Evolutionary conservation across 1,140 invertebrate genomes (phyloP).

Genomic region (Telenomus remus): DNA sequence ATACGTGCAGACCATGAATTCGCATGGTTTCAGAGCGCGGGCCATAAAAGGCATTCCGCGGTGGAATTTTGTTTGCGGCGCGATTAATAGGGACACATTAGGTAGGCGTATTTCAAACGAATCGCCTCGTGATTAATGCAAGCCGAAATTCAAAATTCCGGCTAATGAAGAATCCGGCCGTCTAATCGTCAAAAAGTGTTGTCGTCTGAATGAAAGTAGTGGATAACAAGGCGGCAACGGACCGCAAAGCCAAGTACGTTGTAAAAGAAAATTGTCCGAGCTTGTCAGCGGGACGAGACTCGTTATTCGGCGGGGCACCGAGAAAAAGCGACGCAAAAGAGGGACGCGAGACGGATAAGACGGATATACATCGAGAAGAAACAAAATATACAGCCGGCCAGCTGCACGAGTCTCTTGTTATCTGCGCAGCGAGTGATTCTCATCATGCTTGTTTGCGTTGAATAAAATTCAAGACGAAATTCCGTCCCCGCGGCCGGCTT

Average conservation of each 20-base stretch:
- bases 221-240: slow-evolving; percentile 69
- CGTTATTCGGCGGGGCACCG: slow-evolving; percentile 56
- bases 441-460: slow-evolving; percentile 53
- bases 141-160: slow-evolving; percentile 36
- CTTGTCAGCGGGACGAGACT: slow-evolving; percentile 60
- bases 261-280: slow-evolving; percentile 68
- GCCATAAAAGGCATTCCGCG: slow-evolving; percentile 48
- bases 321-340: slow-evolving; percentile 39
- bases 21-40: slow-evolving; percentile 27
- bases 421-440: slow-evolving; percentile 51
- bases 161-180: slow-evolving; percentile 39
- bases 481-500: slow-evolving; percentile 22
- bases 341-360: slow-evolving; percentile 49
- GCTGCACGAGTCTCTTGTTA: slow-evolving; percentile 51
- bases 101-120: slow-evolving; percentile 27
- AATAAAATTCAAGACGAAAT: slow-evolving; percentile 48
- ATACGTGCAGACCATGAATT: slow-evolving; percentile 30
- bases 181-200: slow-evolving; percentile 30
- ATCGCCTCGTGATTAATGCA: slow-evolving; percentile 41
- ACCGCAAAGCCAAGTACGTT: slow-evolving; percentile 66
- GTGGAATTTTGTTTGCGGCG: slow-evolving; percentile 42
- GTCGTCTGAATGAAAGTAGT: slow-evolving; percentile 35
- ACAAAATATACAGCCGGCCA: slow-evolving; percentile 52
- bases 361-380: slow-evolving; percentile 51
- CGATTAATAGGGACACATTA: slow-evolving; percentile 50